These are phyloP conservation scores for Lethenteron camtschaticum DNA, from an alignment of 2,113 vertebrate genomes.

Conservation along the genomic window DNA sequence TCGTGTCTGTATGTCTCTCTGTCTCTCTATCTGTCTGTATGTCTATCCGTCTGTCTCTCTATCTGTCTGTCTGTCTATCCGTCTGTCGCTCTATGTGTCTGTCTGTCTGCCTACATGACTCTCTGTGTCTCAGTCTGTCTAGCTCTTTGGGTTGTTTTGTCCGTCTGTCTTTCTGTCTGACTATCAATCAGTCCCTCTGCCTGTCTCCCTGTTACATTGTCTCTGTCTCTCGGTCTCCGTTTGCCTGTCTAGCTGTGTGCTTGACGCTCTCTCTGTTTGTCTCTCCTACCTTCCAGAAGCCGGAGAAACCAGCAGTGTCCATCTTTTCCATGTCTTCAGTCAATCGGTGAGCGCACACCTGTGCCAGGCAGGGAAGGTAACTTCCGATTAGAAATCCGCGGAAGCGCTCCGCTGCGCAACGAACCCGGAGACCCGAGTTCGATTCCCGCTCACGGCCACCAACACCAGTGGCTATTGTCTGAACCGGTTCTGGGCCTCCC, in stretches of 20 bases:
- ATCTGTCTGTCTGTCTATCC: neutral
- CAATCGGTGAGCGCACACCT: too few relatives aligned
- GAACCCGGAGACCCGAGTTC: too few relatives aligned
- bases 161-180: neutral
- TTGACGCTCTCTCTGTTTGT: neutral
- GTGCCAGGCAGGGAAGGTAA: too few relatives aligned
- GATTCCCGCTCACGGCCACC: too few relatives aligned
- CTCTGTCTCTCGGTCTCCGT: neutral
- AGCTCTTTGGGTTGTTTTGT: neutral
- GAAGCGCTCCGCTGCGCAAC: too few relatives aligned
- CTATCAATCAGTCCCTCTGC: neutral
- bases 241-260: neutral
- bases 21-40: neutral
- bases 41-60: neutral
- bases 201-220: neutral
- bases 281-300: neutral
- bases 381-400: too few relatives aligned
- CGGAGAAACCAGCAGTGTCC: too few relatives aligned
- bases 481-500: too few relatives aligned
- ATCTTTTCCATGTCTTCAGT: too few relatives aligned
- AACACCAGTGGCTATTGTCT: too few relatives aligned
- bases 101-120: neutral
- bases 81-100: neutral
- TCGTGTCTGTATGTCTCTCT: too few relatives aligned
- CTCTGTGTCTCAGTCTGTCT: slow-evolving; percentile 1